Evolutionary conservation across 2,797 vertebrate species (phyloP).

Genomic region (Poeciliopsis paucimaculata): DNA sequence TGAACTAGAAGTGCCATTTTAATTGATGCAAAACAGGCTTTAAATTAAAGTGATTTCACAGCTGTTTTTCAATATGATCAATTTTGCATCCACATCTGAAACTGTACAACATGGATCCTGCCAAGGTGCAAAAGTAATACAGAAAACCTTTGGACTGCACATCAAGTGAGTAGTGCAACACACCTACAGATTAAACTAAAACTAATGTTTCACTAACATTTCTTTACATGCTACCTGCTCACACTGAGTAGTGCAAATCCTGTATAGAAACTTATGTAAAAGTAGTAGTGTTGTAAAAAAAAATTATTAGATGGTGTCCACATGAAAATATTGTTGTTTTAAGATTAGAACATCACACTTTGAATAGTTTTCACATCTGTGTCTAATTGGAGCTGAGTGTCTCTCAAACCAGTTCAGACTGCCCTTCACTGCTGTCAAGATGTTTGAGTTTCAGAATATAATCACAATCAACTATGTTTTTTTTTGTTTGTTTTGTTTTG

Average conservation of each 20-base stretch:
- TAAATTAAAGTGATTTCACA: background rate
- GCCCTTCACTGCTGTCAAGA: background rate
- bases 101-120: background rate
- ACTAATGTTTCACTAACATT: background rate
- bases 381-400: background rate
- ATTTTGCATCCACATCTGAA: background rate
- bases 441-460: background rate
- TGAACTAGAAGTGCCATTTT: background rate
- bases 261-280: background rate
- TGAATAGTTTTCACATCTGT: background rate
- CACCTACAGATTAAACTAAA: background rate
- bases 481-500: no score
- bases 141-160: background rate
- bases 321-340: background rate
- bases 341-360: background rate
- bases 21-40: background rate
- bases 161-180: background rate
- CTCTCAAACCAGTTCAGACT: background rate
- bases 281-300: background rate
- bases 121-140: background rate
- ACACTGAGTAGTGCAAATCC: background rate
- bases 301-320: background rate
- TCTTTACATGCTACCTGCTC: background rate
- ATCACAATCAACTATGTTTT: background rate
- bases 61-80: background rate